Percentiles rank a stretch among this genome's conserved stretches.
Evolutionary conservation across 2,888 invertebrate genomes (phyloP).

Genomic region (Eilema sororculum): DNA sequence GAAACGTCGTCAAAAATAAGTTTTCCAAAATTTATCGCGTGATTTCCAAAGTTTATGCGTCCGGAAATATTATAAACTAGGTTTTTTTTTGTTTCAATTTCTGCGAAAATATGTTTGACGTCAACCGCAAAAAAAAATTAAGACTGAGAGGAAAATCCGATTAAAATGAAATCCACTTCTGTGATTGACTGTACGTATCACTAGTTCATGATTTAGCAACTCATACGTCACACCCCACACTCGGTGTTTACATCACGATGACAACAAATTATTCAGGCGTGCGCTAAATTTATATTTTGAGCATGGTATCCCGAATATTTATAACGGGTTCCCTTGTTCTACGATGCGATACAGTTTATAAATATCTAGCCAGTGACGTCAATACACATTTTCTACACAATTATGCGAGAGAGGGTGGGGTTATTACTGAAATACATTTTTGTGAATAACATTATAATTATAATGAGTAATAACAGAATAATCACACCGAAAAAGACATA

Average conservation of each 20-base stretch:
- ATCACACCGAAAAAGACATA: too few species aligned
- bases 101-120: too few species aligned
- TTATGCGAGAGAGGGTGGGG: background rate
- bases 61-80: too few species aligned
- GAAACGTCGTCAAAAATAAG: too few species aligned
- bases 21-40: too few species aligned
- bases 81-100: too few species aligned
- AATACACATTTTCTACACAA: constrained; percentile 14
- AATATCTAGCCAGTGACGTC: constrained; percentile 42
- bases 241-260: constrained; percentile 42
- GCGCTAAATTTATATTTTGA: constrained; percentile 45
- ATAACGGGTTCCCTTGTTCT: constrained; percentile 35
- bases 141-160: too few species aligned
- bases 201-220: constrained; percentile 13
- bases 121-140: too few species aligned
- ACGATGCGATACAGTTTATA: constrained; percentile 36
- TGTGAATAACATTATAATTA: background rate
- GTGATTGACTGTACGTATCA: constrained; percentile 2
- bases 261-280: constrained; percentile 43
- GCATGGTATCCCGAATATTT: constrained; percentile 40
- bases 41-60: too few species aligned
- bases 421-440: background rate
- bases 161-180: background rate
- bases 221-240: constrained; percentile 38
- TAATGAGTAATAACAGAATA: background rate